phyloP scores from a whole-genome alignment of 2,113 vertebrate genomes.

The Ammodytes marinus region DNA sequence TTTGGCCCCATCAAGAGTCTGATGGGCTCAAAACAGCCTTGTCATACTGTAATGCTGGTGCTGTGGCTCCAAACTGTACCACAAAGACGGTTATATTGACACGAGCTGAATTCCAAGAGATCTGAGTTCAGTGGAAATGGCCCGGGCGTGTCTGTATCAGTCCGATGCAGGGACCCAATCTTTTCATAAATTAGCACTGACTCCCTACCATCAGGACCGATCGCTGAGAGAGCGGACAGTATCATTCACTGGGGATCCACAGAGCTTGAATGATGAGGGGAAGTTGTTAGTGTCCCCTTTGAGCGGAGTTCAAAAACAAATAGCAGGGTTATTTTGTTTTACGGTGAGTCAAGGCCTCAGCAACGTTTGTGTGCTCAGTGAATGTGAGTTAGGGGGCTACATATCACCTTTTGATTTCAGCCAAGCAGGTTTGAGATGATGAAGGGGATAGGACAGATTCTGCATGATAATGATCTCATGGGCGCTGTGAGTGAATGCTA shows the following conservation, averaged over 20 bases:
- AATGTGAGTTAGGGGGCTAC: constrained; percentile 10
- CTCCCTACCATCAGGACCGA: constrained; percentile 42
- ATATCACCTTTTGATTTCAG: constrained; percentile 43
- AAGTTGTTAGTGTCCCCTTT: constrained; percentile 40
- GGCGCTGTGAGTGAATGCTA: constrained; percentile 55
- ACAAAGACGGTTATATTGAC: constrained; percentile 49
- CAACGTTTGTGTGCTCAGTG: background rate
- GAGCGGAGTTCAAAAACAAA: constrained; percentile 20
- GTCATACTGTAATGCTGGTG: background rate
- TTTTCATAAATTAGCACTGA: constrained; percentile 70
- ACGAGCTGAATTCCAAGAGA: constrained; percentile 66
- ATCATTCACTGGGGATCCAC: constrained; percentile 5
- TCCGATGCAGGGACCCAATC: constrained; percentile 59
- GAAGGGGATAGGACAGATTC: constrained; percentile 52
- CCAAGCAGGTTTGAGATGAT: constrained; percentile 59
- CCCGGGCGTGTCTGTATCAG: constrained; percentile 82
- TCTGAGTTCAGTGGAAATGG: constrained; percentile 48
- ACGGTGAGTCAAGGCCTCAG: constrained; percentile 36
- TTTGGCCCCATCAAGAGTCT: too few relatives aligned
- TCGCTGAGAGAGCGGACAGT: constrained; percentile 33
- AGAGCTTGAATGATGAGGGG: constrained; percentile 11
- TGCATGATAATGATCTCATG: constrained; percentile 64
- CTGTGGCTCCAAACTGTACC: constrained; percentile 14
- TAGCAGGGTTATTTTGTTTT: constrained; percentile 21
- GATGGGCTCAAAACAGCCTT: constrained; percentile 22